Percentiles rank a stretch among this genome's conserved stretches.
These are phyloP conservation scores for Gymnothorax reevesii DNA, from an alignment of 2,797 vertebrate species.

Conservation along the genomic window DNA sequence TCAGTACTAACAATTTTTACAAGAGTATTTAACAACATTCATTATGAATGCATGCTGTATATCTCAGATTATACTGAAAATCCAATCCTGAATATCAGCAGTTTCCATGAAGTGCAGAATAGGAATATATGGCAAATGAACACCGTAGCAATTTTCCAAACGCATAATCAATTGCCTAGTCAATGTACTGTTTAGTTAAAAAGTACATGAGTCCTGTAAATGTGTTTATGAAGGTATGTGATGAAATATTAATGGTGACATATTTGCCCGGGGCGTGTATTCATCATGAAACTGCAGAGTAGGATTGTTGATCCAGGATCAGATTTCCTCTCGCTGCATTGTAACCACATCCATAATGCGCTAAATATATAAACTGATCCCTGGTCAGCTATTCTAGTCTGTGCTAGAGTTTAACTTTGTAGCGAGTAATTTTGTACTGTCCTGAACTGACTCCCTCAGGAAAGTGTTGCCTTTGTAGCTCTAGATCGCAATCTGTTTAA, in stretches of 20 bases:
- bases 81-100: background rate
- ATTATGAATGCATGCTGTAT: background rate
- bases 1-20: background rate
- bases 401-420: background rate
- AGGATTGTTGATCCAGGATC: background rate
- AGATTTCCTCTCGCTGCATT: background rate
- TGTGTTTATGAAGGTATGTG: background rate
- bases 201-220: background rate
- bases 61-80: background rate
- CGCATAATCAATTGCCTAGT: background rate
- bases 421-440: background rate
- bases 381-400: background rate
- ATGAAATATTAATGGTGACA: background rate
- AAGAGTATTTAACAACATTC: background rate
- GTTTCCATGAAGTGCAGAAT: background rate
- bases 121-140: background rate
- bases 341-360: background rate
- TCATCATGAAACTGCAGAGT: background rate
- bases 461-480: background rate
- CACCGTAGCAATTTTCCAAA: background rate
- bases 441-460: background rate
- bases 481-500: background rate
- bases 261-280: background rate
- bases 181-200: background rate
- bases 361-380: background rate